Base-by-base conservation (phyloP, 2,113 vertebrate genomes). In the Plecturocebus donacophilus region DNA sequence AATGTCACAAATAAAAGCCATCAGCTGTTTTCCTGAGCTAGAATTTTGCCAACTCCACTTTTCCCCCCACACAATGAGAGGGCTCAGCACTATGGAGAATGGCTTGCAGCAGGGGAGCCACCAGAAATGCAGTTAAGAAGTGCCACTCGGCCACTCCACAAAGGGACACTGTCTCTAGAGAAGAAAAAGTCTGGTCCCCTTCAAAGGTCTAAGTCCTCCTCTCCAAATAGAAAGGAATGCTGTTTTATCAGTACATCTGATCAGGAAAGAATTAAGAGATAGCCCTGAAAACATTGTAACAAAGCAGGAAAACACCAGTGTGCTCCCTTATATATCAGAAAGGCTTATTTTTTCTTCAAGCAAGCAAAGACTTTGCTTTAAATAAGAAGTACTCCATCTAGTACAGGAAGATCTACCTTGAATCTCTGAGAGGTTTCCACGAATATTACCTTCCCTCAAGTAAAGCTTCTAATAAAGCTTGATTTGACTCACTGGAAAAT, bases 381-480 rank as follows among this genome's bases (percentile, higher is more conserved):
- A 90, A 89, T 30, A 52, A 95, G 32, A 91, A 89, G 94, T 38
- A 3, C 27, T 71, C 14, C 38, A 79, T 42, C 58, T 20, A 25
- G 35, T 61, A 64, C 0, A 0, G 3, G 49, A 86, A 92, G 14
- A 70, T 38, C 38, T 82, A 70, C 52, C 92, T 84, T 70, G 30
- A 77, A 88, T 84, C 75, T 90, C 71, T 7, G 25, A 75, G 38
- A 71, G 61, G 42, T 40, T 92, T 96, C 87, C 47, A 70, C 38
- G 35, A 64, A 90, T 77, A 75, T 84, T 38, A 32, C 49, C n/a
- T 73, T 85, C 66, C 61, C 35, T 40, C 71, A 82, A 95, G 73
- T 79, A 91, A 95, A 70, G 76, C 70, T 91, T 92, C 40, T 66
- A 70, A 27, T 40, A 73, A 93, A 82, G 40, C 64, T 96, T 83